These are phyloP conservation scores for Cotesia glomerata DNA, from an alignment of 1,140 invertebrate genomes.

Conservation along the genomic window DNA sequence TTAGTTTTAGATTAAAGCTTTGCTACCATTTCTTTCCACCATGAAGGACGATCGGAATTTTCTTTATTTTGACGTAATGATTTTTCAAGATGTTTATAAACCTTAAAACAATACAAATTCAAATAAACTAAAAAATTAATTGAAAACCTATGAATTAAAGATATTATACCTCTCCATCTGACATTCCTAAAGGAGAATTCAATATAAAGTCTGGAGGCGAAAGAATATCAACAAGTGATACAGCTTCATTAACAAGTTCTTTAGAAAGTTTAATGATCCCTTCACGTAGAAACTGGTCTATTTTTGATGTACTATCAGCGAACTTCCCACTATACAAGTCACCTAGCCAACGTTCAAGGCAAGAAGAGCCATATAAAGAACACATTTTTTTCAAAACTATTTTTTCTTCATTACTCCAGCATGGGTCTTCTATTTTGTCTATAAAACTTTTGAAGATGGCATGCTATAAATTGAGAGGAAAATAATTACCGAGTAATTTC, in stretches of 20 bases:
- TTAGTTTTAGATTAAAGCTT: constrained; percentile 45
- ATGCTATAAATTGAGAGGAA: constrained; percentile 62
- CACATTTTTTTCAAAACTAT: constrained; percentile 72
- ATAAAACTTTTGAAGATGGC: constrained; percentile 68
- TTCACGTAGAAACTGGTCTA: constrained; percentile 66
- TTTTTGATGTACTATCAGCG: constrained; percentile 53
- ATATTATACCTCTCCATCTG: constrained; percentile 78
- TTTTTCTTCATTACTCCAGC: constrained; percentile 59
- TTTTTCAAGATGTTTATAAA: constrained; percentile 84
- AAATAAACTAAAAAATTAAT: constrained; percentile 33
- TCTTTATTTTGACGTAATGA: constrained; percentile 74
- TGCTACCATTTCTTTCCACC: constrained; percentile 77
- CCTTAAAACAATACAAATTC: constrained; percentile 59
- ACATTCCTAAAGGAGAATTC: constrained; percentile 82
- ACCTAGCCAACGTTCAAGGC: constrained; percentile 76
- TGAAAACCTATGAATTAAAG: constrained; percentile 1
- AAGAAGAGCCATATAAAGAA: constrained; percentile 74
- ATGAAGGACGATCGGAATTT: constrained; percentile 75
- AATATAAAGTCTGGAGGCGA: constrained; percentile 88
- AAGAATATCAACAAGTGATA: constrained; percentile 82
- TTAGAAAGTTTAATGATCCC: constrained; percentile 74
- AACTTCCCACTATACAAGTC: constrained; percentile 80
- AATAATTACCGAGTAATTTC: no score
- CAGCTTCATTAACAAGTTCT: constrained; percentile 76
- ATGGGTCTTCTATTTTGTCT: constrained; percentile 60